Percentiles rank a stretch among this genome's conserved stretches.
These are phyloP conservation scores for Erethizon dorsatum DNA, from an alignment of 2,797 vertebrate genomes.

Conservation along the genomic window DNA sequence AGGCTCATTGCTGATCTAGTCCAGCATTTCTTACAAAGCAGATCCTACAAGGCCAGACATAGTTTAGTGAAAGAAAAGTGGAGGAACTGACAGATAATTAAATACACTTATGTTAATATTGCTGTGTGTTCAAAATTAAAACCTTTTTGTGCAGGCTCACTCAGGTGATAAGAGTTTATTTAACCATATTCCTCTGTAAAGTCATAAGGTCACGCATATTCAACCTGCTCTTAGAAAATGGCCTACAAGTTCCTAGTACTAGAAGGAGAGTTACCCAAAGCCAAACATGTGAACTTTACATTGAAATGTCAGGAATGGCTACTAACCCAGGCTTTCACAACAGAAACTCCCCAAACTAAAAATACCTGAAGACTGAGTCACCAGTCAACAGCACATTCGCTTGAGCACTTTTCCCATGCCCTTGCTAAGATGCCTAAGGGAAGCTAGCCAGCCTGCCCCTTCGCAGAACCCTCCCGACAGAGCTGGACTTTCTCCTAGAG, in stretches of 20 bases:
- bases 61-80: background rate
- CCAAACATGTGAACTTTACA: constrained; percentile 15
- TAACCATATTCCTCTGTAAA: constrained; percentile 35
- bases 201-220: background rate
- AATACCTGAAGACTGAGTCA: constrained; percentile 71
- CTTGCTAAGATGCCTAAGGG: background rate
- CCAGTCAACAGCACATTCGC: background rate
- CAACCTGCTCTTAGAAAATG: constrained; percentile 15
- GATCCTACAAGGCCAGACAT: background rate
- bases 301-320: constrained; percentile 60
- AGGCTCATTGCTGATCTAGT: background rate
- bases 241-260: background rate
- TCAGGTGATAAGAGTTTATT: background rate
- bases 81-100: background rate
- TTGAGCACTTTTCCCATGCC: background rate
- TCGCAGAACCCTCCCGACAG: background rate
- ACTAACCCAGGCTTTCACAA: constrained; percentile 51
- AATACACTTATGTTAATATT: background rate
- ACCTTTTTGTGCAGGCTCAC: background rate
- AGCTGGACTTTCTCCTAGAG: background rate
- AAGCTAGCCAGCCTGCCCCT: background rate
- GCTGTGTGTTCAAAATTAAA: background rate
- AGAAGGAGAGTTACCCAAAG: background rate
- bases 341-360: constrained; percentile 67
- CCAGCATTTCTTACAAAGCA: background rate